Evolutionary conservation across 2,113 vertebrate species (phyloP).

Genomic region (Argyrosomus japonicus): DNA sequence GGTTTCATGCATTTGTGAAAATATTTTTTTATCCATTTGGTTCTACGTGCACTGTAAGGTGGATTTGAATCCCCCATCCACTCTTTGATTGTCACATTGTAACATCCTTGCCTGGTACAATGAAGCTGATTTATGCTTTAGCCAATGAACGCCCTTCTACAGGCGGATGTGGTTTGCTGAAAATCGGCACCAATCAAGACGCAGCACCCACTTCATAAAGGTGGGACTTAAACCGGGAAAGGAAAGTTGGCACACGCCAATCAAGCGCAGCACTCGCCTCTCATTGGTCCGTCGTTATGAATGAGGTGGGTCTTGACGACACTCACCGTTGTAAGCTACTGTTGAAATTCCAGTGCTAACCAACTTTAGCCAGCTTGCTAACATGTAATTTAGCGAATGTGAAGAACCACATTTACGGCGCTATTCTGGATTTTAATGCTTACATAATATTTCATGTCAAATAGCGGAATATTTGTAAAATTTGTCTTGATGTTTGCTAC

Average conservation of each 20-base stretch:
- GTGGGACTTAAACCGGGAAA: slow-evolving; percentile 48
- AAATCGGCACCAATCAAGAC: slow-evolving; percentile 58
- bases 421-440: slow-evolving; percentile 7
- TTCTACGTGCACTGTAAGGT: not conserved
- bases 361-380: slow-evolving; percentile 84
- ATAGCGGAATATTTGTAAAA: not conserved
- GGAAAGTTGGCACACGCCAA: slow-evolving; percentile 61
- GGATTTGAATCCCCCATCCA: slow-evolving; percentile 12
- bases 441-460: not conserved
- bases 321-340: slow-evolving; percentile 73
- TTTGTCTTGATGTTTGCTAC: slow-evolving; percentile 62
- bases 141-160: slow-evolving; percentile 56
- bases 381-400: slow-evolving; percentile 71
- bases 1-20: slow-evolving; percentile 57
- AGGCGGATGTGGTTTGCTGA: slow-evolving; percentile 63
- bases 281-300: slow-evolving; percentile 57
- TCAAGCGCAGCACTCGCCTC: not conserved
- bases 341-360: slow-evolving; percentile 86
- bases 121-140: slow-evolving; percentile 36
- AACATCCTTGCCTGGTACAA: slow-evolving; percentile 5
- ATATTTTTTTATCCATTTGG: not conserved
- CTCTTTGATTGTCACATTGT: slow-evolving; percentile 12
- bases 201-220: slow-evolving; percentile 19
- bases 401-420: slow-evolving; percentile 22
- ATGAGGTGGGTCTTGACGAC: slow-evolving; percentile 67